Percentiles rank a stretch among this genome's conserved stretches.
Evolutionary conservation across 2,797 vertebrate genomes (phyloP).

Genomic region (Geotrypetes seraphini): DNA sequence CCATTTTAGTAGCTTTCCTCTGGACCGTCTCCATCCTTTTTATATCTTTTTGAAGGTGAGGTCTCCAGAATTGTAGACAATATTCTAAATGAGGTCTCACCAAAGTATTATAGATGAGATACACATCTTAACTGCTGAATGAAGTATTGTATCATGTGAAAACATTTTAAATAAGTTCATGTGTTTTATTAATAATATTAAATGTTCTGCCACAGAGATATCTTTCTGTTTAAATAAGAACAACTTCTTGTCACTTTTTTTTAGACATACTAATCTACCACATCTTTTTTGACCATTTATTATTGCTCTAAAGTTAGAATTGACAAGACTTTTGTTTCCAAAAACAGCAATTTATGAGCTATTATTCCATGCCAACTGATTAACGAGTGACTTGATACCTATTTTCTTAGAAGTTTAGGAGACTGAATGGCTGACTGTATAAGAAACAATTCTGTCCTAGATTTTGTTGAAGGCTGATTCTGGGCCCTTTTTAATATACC

Average conservation of each 20-base stretch:
- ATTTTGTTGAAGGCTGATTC: not conserved
- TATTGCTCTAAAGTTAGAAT: slow-evolving; percentile 21
- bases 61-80: no score
- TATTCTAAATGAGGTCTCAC: no score
- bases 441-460: slow-evolving; percentile 4
- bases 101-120: no score
- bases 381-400: slow-evolving; percentile 38
- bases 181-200: slow-evolving; percentile 38
- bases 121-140: not conserved
- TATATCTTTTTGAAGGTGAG: no score
- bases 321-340: slow-evolving; percentile 17
- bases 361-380: slow-evolving; percentile 33
- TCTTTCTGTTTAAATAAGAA: slow-evolving; percentile 25
- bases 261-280: slow-evolving; percentile 3
- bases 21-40: no score
- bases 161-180: slow-evolving; percentile 24
- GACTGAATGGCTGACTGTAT: slow-evolving; percentile 17
- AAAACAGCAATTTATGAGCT: slow-evolving; percentile 36
- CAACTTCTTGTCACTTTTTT: slow-evolving; percentile 8
- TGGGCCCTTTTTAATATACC: accelerated
- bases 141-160: slow-evolving; percentile 12
- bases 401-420: slow-evolving; percentile 22
- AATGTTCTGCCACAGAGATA: slow-evolving; percentile 33
- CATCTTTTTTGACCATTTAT: slow-evolving; percentile 26
- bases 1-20: no score